phyloP scores from a whole-genome alignment of 2,797 vertebrate species.

The Silurus lanzhouensis region DNA sequence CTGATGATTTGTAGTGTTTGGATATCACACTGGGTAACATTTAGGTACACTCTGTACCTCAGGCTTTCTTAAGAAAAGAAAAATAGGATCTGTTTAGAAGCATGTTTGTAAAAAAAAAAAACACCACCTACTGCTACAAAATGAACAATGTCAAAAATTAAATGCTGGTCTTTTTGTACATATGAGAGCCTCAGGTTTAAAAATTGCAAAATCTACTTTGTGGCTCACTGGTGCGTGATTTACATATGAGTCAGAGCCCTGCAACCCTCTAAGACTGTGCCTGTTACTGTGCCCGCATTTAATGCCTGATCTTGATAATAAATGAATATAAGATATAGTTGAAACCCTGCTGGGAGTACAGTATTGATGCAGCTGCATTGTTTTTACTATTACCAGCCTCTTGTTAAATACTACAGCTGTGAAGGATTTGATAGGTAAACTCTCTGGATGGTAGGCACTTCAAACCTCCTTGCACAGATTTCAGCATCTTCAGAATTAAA shows the following conservation, averaged over 20 bases:
- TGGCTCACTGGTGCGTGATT: background rate
- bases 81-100: background rate
- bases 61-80: background rate
- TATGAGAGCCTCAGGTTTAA: background rate
- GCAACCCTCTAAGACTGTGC: background rate
- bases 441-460: background rate
- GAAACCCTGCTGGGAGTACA: background rate
- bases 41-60: background rate
- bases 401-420: constrained; percentile 21
- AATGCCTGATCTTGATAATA: constrained; percentile 4
- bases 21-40: background rate
- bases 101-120: background rate
- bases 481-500: constrained; percentile 4
- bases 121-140: background rate
- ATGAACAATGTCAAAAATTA: background rate
- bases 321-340: background rate
- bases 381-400: background rate
- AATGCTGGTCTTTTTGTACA: background rate
- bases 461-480: background rate
- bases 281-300: background rate
- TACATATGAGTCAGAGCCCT: background rate
- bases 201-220: background rate
- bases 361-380: constrained; percentile 4
- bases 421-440: background rate
- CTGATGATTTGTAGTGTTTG: background rate